These are phyloP conservation scores for Cybosia mesomella DNA, from an alignment of 2,888 invertebrate genomes.

Conservation along the genomic window DNA sequence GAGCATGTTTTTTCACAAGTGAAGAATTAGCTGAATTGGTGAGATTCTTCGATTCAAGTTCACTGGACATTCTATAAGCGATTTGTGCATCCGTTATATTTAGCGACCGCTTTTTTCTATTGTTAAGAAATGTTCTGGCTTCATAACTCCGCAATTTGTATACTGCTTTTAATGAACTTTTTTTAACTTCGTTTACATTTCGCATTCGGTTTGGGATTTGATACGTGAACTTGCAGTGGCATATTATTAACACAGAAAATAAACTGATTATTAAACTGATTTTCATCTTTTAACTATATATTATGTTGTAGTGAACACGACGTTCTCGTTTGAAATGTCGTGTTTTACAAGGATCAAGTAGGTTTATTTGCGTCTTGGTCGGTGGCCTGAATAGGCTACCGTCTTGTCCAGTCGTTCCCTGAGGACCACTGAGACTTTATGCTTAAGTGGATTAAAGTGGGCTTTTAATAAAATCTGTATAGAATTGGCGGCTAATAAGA, in stretches of 20 bases:
- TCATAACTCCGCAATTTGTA: conserved; percentile 41
- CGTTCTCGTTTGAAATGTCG: conserved; percentile 68
- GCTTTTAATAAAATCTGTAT: conserved; percentile 73
- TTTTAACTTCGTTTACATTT: conserved; percentile 30
- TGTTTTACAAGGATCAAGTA: conserved; percentile 63
- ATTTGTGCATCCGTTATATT: conserved; percentile 49
- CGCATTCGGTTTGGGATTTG: conserved; percentile 32
- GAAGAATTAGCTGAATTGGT: conserved; percentile 55
- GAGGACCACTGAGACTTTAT: conserved; percentile 71
- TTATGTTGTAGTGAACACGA: conserved; percentile 48
- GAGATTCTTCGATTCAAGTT: conserved; percentile 51
- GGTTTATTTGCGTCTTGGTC: conserved; percentile 57
- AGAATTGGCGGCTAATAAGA: conserved; percentile 68
- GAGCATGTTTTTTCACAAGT: conserved; percentile 56
- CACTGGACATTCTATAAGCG: conserved; percentile 47
- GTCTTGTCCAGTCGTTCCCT: conserved; percentile 61
- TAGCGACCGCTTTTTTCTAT: conserved; percentile 47
- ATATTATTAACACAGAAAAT: conserved; percentile 58
- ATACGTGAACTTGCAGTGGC: conserved; percentile 51
- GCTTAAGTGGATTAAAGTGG: conserved; percentile 83
- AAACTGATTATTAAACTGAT: conserved; percentile 55
- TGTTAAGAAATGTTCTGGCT: conserved; percentile 31
- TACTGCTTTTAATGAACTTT: conserved; percentile 28
- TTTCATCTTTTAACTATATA: conserved; percentile 63
- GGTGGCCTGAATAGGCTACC: conserved; percentile 57